Conservation (phyloP, 2,797 vertebrate genomes). For the Siniperca scherzeri region DNA sequence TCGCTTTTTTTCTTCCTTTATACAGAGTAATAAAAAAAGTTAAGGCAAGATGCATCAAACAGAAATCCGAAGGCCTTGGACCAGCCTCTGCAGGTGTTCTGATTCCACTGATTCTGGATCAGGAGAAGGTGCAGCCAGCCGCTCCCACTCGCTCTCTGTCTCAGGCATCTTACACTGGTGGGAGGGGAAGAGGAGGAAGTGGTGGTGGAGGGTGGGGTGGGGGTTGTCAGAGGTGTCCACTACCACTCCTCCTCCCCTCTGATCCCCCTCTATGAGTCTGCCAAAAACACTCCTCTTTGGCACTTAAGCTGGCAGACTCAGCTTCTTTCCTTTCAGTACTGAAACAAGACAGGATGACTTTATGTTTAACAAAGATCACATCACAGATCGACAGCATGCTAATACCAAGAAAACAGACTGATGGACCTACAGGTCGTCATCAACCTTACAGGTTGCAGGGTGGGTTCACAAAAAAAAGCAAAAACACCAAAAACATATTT, state of each 20-base stretch:
- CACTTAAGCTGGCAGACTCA: constrained; percentile 98
- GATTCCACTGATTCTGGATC: constrained; percentile 80
- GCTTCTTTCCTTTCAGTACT: constrained; percentile 99
- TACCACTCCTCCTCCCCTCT: constrained; percentile 82
- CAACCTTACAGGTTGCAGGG: not conserved
- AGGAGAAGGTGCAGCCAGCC: constrained; percentile 73
- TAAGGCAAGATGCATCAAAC: constrained; percentile 98
- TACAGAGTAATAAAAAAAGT: constrained; percentile 96
- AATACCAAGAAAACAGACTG: not conserved
- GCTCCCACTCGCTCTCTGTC: constrained; percentile 88
- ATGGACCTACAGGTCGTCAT: not conserved
- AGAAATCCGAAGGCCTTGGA: constrained; percentile 89
- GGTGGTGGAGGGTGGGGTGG: constrained; percentile 84
- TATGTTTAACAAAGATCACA: not conserved
- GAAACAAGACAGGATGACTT: constrained; percentile 55
- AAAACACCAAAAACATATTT: not conserved
- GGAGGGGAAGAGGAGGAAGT: constrained; percentile 84
- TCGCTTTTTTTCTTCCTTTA: constrained; percentile 85
- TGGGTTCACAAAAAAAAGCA: not conserved
- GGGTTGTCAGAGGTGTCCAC: constrained; percentile 87
- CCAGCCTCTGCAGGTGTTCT: constrained; percentile 75
- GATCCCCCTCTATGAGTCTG: constrained; percentile 76
- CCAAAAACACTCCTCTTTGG: constrained; percentile 87
- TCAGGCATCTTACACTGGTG: constrained; percentile 92
- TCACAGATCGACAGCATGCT: not conserved